Percentiles rank a stretch among this genome's conserved stretches.
Conservation (phyloP, 2,113 vertebrate genomes). For the Trinectes maculatus region DNA sequence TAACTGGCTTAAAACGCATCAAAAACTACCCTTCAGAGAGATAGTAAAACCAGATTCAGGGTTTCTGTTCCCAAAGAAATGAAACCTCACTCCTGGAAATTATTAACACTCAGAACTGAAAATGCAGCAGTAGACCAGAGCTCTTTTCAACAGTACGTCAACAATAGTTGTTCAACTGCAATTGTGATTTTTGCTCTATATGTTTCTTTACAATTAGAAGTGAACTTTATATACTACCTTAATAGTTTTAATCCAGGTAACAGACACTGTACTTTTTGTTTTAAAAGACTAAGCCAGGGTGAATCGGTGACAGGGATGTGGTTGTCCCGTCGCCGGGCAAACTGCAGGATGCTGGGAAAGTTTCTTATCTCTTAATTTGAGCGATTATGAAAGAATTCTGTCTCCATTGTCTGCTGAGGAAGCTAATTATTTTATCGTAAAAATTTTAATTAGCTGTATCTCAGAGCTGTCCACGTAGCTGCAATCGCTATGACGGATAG, state of each 20-base stretch:
- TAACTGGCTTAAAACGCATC: not conserved
- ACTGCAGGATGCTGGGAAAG: slow-evolving; percentile 61
- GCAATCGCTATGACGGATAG: slow-evolving; percentile 67
- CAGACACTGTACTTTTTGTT: too few relatives aligned
- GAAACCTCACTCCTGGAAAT: not conserved
- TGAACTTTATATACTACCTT: too few relatives aligned
- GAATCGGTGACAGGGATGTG: slow-evolving; percentile 40
- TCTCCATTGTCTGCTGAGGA: slow-evolving; percentile 72
- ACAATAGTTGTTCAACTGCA: too few relatives aligned
- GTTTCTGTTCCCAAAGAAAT: not conserved
- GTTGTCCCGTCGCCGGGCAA: slow-evolving; percentile 44
- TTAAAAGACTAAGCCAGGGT: slow-evolving; percentile 13
- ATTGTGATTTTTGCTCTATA: too few relatives aligned
- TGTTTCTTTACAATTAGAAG: too few relatives aligned
- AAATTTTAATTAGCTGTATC: slow-evolving; percentile 83
- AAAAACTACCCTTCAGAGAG: not conserved
- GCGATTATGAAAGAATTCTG: slow-evolving; percentile 71
- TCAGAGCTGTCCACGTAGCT: slow-evolving; percentile 66
- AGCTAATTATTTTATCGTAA: slow-evolving; percentile 84
- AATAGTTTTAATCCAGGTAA: too few relatives aligned
- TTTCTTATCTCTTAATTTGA: slow-evolving; percentile 78
- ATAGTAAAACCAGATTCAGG: not conserved
- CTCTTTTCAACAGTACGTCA: too few relatives aligned
- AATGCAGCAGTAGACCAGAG: not conserved
- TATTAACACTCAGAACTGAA: not conserved